These are phyloP conservation scores for Meloidogyne chitwoodi DNA, from an alignment of 1,140 invertebrate species.

Conservation along the genomic window DNA sequence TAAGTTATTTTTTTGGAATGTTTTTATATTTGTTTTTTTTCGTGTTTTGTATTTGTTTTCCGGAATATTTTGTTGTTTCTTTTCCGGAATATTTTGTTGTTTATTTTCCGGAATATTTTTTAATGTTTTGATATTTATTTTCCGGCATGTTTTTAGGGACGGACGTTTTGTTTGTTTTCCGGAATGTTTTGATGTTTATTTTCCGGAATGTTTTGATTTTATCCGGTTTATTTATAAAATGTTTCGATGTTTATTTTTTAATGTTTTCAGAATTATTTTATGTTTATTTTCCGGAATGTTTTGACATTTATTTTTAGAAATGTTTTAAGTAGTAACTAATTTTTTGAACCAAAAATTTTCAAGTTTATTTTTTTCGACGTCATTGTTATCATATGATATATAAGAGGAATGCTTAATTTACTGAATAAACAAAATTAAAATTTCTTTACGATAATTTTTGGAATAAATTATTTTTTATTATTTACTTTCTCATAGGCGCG, in stretches of 20 bases:
- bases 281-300: background rate
- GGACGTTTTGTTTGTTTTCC: background rate
- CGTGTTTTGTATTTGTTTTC: background rate
- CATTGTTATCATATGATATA: no score
- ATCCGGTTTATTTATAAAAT: background rate
- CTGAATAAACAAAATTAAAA: no score
- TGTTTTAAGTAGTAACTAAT: no score
- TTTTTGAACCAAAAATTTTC: no score
- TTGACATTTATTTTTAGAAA: no score
- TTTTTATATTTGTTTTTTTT: no score
- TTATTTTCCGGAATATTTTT: background rate
- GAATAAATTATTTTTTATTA: no score
- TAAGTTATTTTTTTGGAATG: background rate
- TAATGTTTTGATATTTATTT: background rate
- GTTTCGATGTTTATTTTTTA: background rate
- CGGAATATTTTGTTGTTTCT: background rate
- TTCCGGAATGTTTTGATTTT: background rate
- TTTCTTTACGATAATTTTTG: no score
- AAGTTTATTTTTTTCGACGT: no score
- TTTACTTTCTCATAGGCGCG: no score
- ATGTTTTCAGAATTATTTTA: background rate
- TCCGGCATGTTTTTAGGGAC: background rate
- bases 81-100: background rate
- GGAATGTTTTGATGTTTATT: background rate
- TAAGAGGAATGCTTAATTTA: no score